Conservation (phyloP, 2,113 vertebrate species). For the Strigops habroptila region DNA sequence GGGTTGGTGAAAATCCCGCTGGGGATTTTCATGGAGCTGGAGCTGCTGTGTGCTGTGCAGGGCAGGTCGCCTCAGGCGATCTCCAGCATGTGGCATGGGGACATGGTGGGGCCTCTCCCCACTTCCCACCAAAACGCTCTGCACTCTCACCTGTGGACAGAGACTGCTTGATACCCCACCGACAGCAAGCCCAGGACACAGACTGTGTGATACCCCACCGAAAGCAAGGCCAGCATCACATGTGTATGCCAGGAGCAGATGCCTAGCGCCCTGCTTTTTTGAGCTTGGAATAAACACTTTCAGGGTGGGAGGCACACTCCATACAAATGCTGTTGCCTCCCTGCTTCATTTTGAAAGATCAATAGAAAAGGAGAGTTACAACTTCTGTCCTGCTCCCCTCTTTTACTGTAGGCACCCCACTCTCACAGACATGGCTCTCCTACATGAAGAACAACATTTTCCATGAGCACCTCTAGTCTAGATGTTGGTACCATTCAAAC, state of each 20-base stretch:
- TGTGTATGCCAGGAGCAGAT: neutral
- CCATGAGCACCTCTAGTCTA: neutral
- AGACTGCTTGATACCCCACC: neutral
- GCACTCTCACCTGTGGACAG: rapidly evolving
- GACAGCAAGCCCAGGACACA: neutral
- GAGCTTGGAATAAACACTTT: neutral
- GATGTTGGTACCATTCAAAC: neutral
- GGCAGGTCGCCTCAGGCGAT: rapidly evolving
- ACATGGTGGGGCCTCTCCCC: rapidly evolving
- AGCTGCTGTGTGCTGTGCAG: neutral
- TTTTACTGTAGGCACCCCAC: neutral
- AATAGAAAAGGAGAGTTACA: neutral
- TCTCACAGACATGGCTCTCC: neutral
- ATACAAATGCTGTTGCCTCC: neutral
- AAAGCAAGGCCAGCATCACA: neutral
- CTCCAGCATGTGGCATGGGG: rapidly evolving
- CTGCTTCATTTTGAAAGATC: neutral
- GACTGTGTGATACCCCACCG: no score
- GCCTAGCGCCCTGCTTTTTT: neutral
- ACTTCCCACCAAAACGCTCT: neutral
- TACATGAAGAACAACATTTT: neutral
- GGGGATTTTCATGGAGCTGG: neutral
- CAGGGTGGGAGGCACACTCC: neutral
- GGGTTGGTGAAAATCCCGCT: neutral
- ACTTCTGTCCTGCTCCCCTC: neutral